Evolutionary conservation across 35 echinoderm and acorn worm species (phyloP).

Genomic region (Heliocidaris tuberculata): DNA sequence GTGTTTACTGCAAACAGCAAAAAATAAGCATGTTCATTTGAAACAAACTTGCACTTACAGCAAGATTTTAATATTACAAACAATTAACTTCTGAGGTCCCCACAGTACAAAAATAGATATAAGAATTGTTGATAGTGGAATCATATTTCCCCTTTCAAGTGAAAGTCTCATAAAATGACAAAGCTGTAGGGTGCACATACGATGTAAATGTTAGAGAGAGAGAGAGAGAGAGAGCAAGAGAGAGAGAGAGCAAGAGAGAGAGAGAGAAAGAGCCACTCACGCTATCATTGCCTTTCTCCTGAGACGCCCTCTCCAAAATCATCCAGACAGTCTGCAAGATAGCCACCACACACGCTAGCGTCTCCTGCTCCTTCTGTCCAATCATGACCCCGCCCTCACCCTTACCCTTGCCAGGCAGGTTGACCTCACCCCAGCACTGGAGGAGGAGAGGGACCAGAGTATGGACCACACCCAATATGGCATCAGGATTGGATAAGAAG

Average conservation of each 20-base stretch:
- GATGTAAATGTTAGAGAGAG: too few relatives aligned
- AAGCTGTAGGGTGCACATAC: too few relatives aligned
- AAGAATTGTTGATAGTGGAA: too few relatives aligned
- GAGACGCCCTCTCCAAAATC: neutral
- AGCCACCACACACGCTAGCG: slow-evolving; percentile 66
- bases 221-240: neutral
- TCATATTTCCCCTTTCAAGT: too few relatives aligned
- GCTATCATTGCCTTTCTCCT: neutral
- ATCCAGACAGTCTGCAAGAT: slow-evolving; percentile 54
- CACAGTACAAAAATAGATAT: too few relatives aligned
- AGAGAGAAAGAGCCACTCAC: neutral
- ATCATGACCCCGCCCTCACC: slow-evolving; percentile 33
- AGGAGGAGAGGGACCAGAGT: slow-evolving; percentile 78
- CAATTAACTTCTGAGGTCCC: too few relatives aligned
- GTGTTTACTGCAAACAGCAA: too few relatives aligned
- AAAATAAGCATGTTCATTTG: too few relatives aligned
- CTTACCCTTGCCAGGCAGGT: slow-evolving; percentile 50
- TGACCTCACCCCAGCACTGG: slow-evolving; percentile 87
- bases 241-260: neutral
- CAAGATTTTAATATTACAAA: too few relatives aligned
- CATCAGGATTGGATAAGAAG: slow-evolving; percentile 17
- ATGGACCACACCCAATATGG: slow-evolving; percentile 53
- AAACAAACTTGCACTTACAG: too few relatives aligned
- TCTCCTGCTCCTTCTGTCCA: slow-evolving; percentile 54
- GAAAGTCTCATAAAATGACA: too few relatives aligned